Base-by-base conservation (phyloP, 64 coral and sea anemone species). In the Actinia equina region DNA sequence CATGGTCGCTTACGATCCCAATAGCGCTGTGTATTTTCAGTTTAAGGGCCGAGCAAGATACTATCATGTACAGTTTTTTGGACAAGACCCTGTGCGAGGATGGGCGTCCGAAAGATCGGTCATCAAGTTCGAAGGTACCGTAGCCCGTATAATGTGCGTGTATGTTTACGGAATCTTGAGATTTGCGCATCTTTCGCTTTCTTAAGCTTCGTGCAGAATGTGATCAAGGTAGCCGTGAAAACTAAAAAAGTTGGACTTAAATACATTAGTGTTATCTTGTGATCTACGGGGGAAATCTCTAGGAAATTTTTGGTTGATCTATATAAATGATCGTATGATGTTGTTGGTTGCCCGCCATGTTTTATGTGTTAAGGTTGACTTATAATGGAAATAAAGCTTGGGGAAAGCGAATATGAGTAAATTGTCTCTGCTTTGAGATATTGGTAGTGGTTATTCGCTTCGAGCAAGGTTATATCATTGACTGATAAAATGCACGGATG, bases 31-130 rank as follows among this genome's bases (percentile, higher is more conserved):
- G 52, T 95, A 92, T 4, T 95, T 99, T 89, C 91, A 89, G 65
- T 95, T 90, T 41, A 99, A 95, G 83, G 97, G 97, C 88, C 85
- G 97, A 84, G 91, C 97, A 56, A 95, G 93, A 61, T 99, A 95
- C 49, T 99, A 99, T 55, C 97, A 99, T 93, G 97, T 99, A 77
- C 97, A 99, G 30, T 99, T 99, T 82, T 99, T 99, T 69, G 97
- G 97, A 2, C 93, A 95, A 87, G 97, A 99, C 83, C 97, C 93
- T 45, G 88, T 99, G 3, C 88, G 97, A 77, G 97, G 97, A 45
- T 99, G 97, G 97, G 97, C 91, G 6, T 83, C 93, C 2, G 97
- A 99, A 88, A 93, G 91, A 91, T 95, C 89, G 67, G 89, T 99
- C 82, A 90, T 99, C 41, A 93, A 91, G 89, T 99, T 95, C 86